Percentiles rank a stretch among this genome's conserved stretches.
These are phyloP conservation scores for Agonum fuliginosum DNA, from an alignment of 2,888 invertebrate species.

Conservation along the genomic window DNA sequence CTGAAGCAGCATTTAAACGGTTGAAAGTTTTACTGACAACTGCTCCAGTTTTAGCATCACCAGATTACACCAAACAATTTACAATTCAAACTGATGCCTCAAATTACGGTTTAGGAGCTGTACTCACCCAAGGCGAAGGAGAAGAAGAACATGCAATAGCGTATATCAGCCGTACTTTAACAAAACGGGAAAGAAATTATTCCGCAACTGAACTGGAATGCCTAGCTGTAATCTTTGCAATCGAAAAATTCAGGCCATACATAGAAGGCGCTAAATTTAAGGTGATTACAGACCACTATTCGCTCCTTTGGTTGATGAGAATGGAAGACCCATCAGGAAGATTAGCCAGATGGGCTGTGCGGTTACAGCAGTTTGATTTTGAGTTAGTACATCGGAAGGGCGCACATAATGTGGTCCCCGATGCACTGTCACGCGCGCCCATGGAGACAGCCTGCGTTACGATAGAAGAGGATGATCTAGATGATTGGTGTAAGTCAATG, in stretches of 20 bases:
- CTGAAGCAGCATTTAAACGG: background rate
- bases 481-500: background rate
- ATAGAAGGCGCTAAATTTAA: too few relatives aligned
- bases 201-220: slow-evolving; percentile 63
- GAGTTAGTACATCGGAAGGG: slow-evolving; percentile 64
- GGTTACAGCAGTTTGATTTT: slow-evolving; percentile 62
- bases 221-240: slow-evolving; percentile 61
- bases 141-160: background rate
- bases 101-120: too few relatives aligned
- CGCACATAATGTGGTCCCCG: slow-evolving; percentile 64
- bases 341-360: slow-evolving; percentile 64
- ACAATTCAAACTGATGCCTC: slow-evolving; percentile 61
- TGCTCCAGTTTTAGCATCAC: slow-evolving; percentile 57
- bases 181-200: slow-evolving; percentile 59
- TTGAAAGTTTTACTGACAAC: background rate
- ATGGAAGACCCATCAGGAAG: slow-evolving; percentile 65
- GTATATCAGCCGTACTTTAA: background rate
- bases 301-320: slow-evolving; percentile 64
- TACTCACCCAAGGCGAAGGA: slow-evolving; percentile 54
- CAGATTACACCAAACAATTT: slow-evolving; percentile 61
- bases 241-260: slow-evolving; percentile 64
- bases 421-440: slow-evolving; percentile 61
- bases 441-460: background rate
- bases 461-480: background rate
- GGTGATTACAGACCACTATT: slow-evolving; percentile 65